These are phyloP conservation scores for Ephestia elutella DNA, from an alignment of 1,140 invertebrate species.

Conservation along the genomic window DNA sequence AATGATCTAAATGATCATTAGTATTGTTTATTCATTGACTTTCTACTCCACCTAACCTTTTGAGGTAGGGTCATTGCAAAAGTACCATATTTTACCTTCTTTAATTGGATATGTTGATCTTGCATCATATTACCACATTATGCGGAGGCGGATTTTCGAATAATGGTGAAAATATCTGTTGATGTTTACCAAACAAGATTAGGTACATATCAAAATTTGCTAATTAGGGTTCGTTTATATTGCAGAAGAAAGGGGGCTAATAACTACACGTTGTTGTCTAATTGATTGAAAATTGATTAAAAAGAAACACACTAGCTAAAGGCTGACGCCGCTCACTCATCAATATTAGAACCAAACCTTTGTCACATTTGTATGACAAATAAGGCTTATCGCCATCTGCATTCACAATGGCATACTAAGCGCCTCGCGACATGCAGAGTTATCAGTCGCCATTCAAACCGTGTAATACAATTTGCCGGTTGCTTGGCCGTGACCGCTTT, in stretches of 20 bases:
- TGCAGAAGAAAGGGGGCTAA: too few relatives aligned
- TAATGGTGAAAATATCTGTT: too few relatives aligned
- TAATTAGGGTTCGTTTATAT: too few relatives aligned
- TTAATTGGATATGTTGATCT: background rate
- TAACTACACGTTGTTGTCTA: too few relatives aligned
- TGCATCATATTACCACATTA: background rate
- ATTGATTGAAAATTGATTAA: too few relatives aligned
- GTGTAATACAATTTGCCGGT: background rate
- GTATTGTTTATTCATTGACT: background rate
- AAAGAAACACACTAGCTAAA: too few relatives aligned
- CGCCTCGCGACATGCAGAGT: background rate
- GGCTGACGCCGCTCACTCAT: too few relatives aligned
- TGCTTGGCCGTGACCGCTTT: background rate
- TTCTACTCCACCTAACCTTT: background rate
- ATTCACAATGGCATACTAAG: background rate
- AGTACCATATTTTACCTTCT: too few relatives aligned
- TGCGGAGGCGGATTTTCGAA: too few relatives aligned
- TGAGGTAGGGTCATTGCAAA: background rate
- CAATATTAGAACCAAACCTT: background rate
- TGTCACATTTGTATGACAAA: background rate
- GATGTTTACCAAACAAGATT: too few relatives aligned
- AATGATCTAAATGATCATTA: slow-evolving; percentile 1
- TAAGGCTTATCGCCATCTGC: background rate
- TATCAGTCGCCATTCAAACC: background rate
- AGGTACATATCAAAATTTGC: too few relatives aligned